Percentiles rank a stretch among this genome's conserved stretches.
These are phyloP conservation scores for Clanis bilineata DNA, from an alignment of 2,888 invertebrate species.

Conservation along the genomic window DNA sequence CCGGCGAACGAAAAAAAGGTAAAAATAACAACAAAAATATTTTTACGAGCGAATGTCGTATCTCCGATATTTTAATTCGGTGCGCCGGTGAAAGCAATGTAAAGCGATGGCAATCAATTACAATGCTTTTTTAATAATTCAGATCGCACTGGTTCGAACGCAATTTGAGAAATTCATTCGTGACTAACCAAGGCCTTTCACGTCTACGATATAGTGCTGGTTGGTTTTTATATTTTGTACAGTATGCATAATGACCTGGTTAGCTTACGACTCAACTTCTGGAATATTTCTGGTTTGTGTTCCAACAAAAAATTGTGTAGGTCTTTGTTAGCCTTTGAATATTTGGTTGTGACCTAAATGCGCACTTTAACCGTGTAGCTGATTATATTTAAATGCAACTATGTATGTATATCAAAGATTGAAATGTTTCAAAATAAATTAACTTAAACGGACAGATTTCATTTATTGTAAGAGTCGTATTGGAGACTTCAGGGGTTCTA, in stretches of 20 bases:
- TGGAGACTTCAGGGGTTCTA: no score
- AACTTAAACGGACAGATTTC: no score
- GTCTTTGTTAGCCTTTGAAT: no score
- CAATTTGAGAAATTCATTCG: conserved; percentile 18
- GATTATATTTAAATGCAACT: no score
- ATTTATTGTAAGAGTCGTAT: no score
- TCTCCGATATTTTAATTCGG: conserved; percentile 52
- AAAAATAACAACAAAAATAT: conserved; percentile 45
- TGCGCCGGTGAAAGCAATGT: conserved; percentile 30
- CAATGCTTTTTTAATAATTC: conserved; percentile 19
- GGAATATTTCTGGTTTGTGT: not conserved
- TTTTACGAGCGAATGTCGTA: conserved; percentile 48
- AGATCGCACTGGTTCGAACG: conserved; percentile 16
- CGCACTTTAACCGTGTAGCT: no score
- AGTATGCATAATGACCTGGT: not conserved
- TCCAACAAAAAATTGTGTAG: no score
- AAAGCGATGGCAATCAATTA: conserved; percentile 19
- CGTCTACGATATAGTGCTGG: not conserved
- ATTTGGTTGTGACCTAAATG: no score
- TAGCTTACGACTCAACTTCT: not conserved
- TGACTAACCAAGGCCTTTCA: conserved; percentile 21
- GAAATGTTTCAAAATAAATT: no score
- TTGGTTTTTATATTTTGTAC: not conserved
- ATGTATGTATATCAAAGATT: no score
- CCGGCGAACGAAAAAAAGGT: conserved; percentile 52